phyloP scores from a whole-genome alignment of 2,113 vertebrate genomes.

The Chascanopsetta lugubris region DNA sequence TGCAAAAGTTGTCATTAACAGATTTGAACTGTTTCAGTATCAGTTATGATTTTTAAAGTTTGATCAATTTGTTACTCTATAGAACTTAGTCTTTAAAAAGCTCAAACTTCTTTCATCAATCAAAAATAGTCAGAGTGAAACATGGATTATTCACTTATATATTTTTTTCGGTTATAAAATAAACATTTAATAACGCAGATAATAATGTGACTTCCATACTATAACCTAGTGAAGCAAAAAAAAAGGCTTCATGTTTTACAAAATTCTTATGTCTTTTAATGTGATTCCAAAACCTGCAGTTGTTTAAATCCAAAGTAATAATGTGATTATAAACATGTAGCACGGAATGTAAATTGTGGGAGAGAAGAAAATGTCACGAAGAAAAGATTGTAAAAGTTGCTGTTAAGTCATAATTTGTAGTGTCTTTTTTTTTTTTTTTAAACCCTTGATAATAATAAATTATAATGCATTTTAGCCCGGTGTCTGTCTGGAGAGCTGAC shows the following conservation, averaged over 20 bases:
- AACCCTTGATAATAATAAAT: slow-evolving; percentile 6
- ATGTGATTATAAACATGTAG: slow-evolving; percentile 9
- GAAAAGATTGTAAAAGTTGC: neutral
- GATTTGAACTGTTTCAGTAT: slow-evolving; percentile 9
- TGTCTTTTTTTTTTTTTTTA: neutral
- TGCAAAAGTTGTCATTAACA: slow-evolving; percentile 11
- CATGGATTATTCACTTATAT: slow-evolving; percentile 9
- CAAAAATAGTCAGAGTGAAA: slow-evolving; percentile 22
- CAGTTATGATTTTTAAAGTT: neutral
- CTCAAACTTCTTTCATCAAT: neutral
- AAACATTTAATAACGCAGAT: neutral
- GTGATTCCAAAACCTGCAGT: neutral
- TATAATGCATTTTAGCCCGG: slow-evolving; percentile 16
- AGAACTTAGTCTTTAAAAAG: no score
- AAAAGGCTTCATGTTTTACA: neutral
- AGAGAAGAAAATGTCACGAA: neutral
- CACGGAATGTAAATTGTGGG: slow-evolving; percentile 2
- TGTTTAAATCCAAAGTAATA: slow-evolving; percentile 13
- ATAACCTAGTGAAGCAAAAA: neutral
- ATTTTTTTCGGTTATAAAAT: neutral
- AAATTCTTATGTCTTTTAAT: slow-evolving; percentile 8
- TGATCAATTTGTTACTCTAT: neutral
- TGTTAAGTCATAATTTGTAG: neutral
- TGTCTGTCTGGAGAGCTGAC: slow-evolving; percentile 30
- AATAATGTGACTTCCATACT: neutral